A percentile compares a stretch with the other conserved stretches of the same genome.
These are phyloP conservation scores for Pelecanoides urinatrix DNA, from an alignment of 2,113 vertebrate species.

Conservation along the genomic window DNA sequence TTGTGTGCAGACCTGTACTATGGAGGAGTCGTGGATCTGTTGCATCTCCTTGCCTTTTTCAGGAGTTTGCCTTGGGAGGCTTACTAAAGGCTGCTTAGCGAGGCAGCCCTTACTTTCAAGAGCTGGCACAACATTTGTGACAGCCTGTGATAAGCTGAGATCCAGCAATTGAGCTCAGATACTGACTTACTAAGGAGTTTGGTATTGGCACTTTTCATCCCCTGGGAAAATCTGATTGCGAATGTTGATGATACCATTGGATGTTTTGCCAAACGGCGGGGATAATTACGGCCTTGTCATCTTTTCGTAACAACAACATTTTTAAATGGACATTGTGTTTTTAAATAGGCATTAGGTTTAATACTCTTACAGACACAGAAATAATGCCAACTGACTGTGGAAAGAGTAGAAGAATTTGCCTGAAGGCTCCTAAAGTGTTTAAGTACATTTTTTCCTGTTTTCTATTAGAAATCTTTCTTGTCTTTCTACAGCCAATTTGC, in stretches of 20 bases:
- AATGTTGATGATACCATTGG: neutral
- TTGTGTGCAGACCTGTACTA: fast-evolving
- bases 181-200: neutral
- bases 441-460: neutral
- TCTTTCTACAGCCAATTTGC: neutral
- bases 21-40: neutral
- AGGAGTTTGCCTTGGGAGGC: neutral
- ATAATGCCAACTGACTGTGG: neutral
- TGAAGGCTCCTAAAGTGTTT: neutral
- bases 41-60: neutral
- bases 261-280: neutral
- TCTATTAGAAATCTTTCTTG: neutral
- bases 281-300: neutral
- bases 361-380: neutral
- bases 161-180: neutral
- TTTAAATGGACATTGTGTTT: neutral
- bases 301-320: neutral
- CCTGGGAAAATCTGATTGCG: neutral
- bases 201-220: neutral
- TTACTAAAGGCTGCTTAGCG: neutral
- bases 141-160: neutral
- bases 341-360: neutral
- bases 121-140: neutral
- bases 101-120: neutral
- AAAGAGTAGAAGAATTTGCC: neutral